Percentiles rank a stretch among this genome's conserved stretches.
Evolutionary conservation across 2,888 invertebrate genomes (phyloP).

Genomic region (Ephialtes manifestator): DNA sequence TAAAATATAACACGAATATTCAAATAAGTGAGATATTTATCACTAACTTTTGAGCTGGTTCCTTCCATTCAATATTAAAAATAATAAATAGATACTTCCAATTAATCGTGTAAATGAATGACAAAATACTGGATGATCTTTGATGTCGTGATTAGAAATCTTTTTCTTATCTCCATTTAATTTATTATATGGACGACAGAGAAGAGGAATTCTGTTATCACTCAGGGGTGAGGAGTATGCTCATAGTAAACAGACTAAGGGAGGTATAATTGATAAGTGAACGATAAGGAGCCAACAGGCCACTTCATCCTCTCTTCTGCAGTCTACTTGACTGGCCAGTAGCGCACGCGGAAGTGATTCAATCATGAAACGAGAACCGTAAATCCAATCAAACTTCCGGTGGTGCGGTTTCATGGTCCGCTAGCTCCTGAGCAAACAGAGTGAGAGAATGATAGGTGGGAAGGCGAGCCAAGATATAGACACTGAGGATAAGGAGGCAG

Average conservation of each 20-base stretch:
- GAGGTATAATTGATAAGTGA: constrained; percentile 34
- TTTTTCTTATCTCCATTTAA: neutral
- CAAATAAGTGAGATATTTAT: too few relatives aligned
- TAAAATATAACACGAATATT: too few relatives aligned
- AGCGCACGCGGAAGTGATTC: constrained; percentile 66
- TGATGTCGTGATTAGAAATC: neutral
- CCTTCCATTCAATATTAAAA: too few relatives aligned
- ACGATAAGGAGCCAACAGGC: constrained; percentile 35
- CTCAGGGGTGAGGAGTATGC: neutral
- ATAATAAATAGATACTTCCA: too few relatives aligned
- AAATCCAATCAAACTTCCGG: constrained; percentile 70
- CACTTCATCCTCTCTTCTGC: constrained; percentile 22
- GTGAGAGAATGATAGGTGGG: constrained; percentile 16
- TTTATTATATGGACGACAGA: too few relatives aligned
- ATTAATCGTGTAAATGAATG: neutral
- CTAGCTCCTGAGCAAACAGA: constrained; percentile 63
- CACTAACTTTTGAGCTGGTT: too few relatives aligned
- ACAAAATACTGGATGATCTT: neutral
- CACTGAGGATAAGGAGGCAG: constrained; percentile 46
- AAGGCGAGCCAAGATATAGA: constrained; percentile 40
- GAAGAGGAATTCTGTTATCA: too few relatives aligned
- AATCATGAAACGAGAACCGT: constrained; percentile 68
- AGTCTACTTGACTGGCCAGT: neutral
- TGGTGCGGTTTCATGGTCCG: constrained; percentile 66
- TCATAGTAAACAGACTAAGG: neutral